Percentiles rank a stretch among this genome's conserved stretches.
These are phyloP conservation scores for Labroides dimidiatus DNA, from an alignment of 2,797 vertebrate species.

Conservation along the genomic window DNA sequence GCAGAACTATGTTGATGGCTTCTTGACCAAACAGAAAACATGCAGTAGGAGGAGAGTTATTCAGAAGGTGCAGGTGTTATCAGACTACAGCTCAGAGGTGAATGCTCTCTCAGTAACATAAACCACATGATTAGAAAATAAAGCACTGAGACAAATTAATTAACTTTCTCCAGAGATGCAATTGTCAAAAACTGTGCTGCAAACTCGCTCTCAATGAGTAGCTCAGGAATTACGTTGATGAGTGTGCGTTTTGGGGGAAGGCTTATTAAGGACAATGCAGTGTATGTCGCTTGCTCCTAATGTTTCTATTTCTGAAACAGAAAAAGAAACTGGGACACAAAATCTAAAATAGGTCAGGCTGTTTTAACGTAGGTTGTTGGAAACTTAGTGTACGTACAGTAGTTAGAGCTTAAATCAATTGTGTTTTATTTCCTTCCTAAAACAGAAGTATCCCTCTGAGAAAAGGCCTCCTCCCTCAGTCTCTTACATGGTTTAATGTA, in stretches of 20 bases:
- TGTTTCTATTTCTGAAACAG: slow-evolving; percentile 52
- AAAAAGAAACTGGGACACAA: slow-evolving; percentile 66
- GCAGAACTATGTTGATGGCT: not conserved
- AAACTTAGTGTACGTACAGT: slow-evolving; percentile 44
- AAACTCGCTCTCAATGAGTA: slow-evolving; percentile 1
- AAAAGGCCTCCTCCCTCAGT: slow-evolving; percentile 39
- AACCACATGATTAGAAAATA: slow-evolving; percentile 15
- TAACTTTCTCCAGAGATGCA: slow-evolving; percentile 3
- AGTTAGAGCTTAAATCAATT: slow-evolving; percentile 44
- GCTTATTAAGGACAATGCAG: slow-evolving; percentile 43
- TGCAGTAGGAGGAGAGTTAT: slow-evolving; percentile 24
- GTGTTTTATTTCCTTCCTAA: slow-evolving; percentile 51
- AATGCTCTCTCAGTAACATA: slow-evolving; percentile 54
- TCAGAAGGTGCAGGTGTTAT: slow-evolving; percentile 24
- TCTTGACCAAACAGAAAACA: slow-evolving; percentile 57
- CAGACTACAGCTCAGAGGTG: slow-evolving; percentile 30
- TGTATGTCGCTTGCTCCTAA: slow-evolving; percentile 39
- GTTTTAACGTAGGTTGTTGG: slow-evolving; percentile 37
- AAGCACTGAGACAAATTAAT: slow-evolving; percentile 11
- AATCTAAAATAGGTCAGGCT: slow-evolving; percentile 70
- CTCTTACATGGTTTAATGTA: slow-evolving; percentile 62
- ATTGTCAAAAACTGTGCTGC: slow-evolving; percentile 18
- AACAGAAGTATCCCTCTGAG: slow-evolving; percentile 54
- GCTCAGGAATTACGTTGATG: slow-evolving; percentile 5
- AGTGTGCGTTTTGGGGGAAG: not conserved